Evolutionary conservation across 2,797 vertebrate species (phyloP).

Genomic region (Rousettus madagascariensis): DNA sequence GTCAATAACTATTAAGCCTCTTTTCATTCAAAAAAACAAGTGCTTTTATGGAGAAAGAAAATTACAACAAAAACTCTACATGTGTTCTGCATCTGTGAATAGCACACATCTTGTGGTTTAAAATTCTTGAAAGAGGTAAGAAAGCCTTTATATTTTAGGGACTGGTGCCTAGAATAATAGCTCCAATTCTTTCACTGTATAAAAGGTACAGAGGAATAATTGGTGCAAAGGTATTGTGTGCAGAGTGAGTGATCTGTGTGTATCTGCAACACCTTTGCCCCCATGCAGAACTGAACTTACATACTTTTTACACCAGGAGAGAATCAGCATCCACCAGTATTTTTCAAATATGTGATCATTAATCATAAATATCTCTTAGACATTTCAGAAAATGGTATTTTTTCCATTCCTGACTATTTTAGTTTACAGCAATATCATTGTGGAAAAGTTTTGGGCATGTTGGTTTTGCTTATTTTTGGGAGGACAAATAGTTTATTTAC

Average conservation of each 20-base stretch:
- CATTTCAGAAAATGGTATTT: neutral
- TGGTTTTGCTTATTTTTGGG: neutral
- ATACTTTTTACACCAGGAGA: neutral
- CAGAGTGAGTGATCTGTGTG: neutral
- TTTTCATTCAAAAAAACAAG: constrained; percentile 31
- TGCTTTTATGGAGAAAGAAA: neutral
- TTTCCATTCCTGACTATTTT: neutral
- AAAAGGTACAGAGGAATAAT: neutral
- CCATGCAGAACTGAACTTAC: neutral
- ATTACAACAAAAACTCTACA: constrained; percentile 14
- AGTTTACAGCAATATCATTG: neutral
- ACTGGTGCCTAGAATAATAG: neutral
- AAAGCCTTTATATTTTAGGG: neutral
- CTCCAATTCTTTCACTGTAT: neutral
- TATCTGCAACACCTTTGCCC: neutral
- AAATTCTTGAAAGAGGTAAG: neutral
- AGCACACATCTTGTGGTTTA: neutral
- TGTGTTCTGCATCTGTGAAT: neutral
- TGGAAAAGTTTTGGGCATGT: neutral
- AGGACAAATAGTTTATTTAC: neutral
- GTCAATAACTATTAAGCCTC: neutral
- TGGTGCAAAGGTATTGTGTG: neutral
- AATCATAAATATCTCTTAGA: neutral
- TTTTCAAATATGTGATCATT: neutral
- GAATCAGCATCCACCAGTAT: neutral